Conservation (phyloP, 2,888 invertebrate genomes). For the Lycia hirtaria region DNA sequence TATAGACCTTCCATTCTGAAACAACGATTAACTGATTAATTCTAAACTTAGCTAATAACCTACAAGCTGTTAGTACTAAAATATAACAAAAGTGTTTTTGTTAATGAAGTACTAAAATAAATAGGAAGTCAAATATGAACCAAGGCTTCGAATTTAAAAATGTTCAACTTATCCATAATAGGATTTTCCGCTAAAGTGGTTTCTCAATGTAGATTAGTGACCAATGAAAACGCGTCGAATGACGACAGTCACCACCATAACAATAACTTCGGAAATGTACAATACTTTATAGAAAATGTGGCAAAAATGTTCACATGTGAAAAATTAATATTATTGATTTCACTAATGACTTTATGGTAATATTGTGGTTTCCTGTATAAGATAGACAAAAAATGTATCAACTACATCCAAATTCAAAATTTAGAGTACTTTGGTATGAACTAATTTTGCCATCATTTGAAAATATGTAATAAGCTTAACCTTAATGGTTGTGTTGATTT, state of each 20-base stretch:
- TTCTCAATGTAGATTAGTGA: too few species aligned
- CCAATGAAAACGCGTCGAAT: too few species aligned
- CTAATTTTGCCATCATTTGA: constrained; percentile 20
- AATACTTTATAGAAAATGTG: too few species aligned
- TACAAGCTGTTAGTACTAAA: constrained; percentile 29
- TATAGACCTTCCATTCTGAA: constrained; percentile 25
- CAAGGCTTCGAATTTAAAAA: not conserved
- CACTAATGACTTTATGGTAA: too few species aligned
- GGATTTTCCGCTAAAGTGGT: not conserved
- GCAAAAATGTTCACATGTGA: too few species aligned
- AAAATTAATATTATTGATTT: too few species aligned
- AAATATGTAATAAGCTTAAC: constrained; percentile 37
- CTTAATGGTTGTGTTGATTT: constrained; percentile 18
- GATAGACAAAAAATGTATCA: constrained; percentile 1
- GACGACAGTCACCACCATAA: too few species aligned
- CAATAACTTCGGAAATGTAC: too few species aligned
- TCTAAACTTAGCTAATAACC: constrained; percentile 21
- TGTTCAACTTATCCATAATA: too few species aligned
- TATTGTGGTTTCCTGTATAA: too few species aligned
- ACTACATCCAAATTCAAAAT: constrained; percentile 12
- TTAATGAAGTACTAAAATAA: constrained; percentile 24
- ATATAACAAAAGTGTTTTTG: constrained; percentile 28
- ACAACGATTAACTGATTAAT: constrained; percentile 6
- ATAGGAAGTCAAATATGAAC: constrained; percentile 8
- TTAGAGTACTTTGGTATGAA: constrained; percentile 25